Percentiles rank a stretch among this genome's conserved stretches.
Conservation (phyloP, 1,140 invertebrate species). For the Heliconius hewitsoni region DNA sequence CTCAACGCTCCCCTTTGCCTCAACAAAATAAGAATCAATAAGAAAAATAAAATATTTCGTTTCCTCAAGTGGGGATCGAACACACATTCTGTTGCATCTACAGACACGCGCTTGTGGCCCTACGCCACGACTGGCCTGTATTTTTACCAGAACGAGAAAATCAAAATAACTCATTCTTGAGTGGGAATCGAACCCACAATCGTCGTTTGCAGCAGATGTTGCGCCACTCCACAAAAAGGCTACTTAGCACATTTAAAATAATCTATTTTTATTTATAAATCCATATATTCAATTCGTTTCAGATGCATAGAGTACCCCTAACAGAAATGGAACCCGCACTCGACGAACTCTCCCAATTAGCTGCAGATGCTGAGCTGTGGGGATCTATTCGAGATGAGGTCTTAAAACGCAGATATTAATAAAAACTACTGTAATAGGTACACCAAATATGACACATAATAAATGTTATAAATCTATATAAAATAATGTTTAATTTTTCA, state of each 20-base stretch:
- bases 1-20: too few species aligned
- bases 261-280: background rate
- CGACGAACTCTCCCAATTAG: background rate
- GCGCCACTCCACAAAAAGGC: background rate
- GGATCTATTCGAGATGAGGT: conserved; percentile 1
- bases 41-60: too few species aligned
- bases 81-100: too few species aligned
- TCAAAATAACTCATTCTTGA: too few species aligned
- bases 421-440: background rate
- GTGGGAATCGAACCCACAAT: too few species aligned
- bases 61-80: too few species aligned
- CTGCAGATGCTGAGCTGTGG: background rate
- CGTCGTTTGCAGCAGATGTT: too few species aligned
- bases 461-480: background rate
- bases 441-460: background rate
- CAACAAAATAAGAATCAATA: too few species aligned
- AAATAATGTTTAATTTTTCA: conserved; percentile 45
- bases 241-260: background rate
- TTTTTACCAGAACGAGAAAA: too few species aligned
- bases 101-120: too few species aligned
- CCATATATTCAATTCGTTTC: background rate
- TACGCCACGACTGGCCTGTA: too few species aligned
- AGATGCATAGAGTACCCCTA: background rate
- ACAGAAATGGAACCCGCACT: background rate
- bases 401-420: background rate